Conservation (phyloP, 2,113 vertebrate genomes). For the Pandion haliaetus region DNA sequence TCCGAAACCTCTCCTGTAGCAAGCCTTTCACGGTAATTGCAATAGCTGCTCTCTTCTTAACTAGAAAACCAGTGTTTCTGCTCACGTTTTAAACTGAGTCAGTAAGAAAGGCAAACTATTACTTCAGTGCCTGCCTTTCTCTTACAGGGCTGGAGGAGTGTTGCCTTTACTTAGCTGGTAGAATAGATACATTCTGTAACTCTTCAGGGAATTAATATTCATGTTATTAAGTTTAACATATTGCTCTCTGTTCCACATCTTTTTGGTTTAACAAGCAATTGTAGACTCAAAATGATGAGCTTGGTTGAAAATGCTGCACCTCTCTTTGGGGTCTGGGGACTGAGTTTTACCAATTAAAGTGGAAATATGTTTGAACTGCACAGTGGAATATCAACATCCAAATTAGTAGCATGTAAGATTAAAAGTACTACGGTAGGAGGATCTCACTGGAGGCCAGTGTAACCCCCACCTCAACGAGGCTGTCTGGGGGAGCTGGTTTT, state of each 20-base stretch:
- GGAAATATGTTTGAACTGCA: constrained; percentile 15
- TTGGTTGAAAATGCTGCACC: constrained; percentile 26
- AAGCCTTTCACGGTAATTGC: neutral
- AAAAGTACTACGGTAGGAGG: neutral
- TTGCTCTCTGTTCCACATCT: neutral
- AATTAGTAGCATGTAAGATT: neutral
- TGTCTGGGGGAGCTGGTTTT: neutral
- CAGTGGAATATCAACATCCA: constrained; percentile 25
- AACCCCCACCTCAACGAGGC: neutral
- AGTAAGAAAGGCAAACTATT: neutral
- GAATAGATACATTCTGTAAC: neutral
- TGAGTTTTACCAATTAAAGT: constrained; percentile 44
- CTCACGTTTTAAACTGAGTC: neutral
- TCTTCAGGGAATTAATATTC: constrained; percentile 48
- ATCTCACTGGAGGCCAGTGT: neutral
- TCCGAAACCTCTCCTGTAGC: neutral
- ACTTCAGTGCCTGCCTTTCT: neutral
- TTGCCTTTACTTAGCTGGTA: constrained; percentile 5
- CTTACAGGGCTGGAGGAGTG: neutral
- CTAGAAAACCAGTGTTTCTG: neutral
- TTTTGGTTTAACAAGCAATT: constrained; percentile 52
- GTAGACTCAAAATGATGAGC: constrained; percentile 30
- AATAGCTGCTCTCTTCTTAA: neutral
- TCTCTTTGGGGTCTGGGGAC: constrained; percentile 40
- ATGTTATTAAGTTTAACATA: constrained; percentile 41